These are phyloP conservation scores for Lasioglossum marginatum DNA, from an alignment of 2,888 invertebrate genomes.

Conservation along the genomic window DNA sequence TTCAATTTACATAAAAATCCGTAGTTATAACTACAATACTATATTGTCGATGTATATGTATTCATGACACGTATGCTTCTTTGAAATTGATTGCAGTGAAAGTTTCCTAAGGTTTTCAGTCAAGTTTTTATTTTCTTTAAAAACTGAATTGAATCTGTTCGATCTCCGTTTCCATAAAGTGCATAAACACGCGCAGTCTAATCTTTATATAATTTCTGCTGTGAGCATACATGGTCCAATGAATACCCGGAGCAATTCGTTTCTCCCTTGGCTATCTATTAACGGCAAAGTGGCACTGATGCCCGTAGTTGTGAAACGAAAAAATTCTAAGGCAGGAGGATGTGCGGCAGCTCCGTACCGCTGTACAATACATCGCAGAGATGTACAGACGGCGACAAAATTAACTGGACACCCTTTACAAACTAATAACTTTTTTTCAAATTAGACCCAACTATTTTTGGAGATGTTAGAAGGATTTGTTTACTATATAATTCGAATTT, in stretches of 20 bases:
- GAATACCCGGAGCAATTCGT: not conserved
- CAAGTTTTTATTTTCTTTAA: not conserved
- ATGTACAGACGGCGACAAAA: not conserved
- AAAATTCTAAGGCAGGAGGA: constrained; percentile 3
- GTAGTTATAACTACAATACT: constrained; percentile 1
- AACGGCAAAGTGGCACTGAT: constrained; percentile 7
- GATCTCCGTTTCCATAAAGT: not conserved
- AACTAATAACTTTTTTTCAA: not conserved
- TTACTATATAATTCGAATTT: not conserved
- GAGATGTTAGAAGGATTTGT: not conserved
- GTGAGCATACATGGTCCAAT: not conserved
- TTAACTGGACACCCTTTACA: not conserved
- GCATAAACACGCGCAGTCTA: not conserved
- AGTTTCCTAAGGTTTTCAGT: not conserved
- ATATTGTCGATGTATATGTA: not conserved
- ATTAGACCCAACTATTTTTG: not conserved
- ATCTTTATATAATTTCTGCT: not conserved
- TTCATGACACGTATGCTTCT: not conserved
- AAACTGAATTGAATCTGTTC: not conserved
- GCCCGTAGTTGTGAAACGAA: not conserved
- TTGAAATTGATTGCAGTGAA: not conserved
- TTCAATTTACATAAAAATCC: not conserved
- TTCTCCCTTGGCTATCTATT: not conserved
- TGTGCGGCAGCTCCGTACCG: not conserved
- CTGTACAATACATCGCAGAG: not conserved